Percentiles rank a stretch among this genome's conserved stretches.
phyloP scores from a whole-genome alignment of 2,888 invertebrate genomes.

The Meghimatium bilineatum region DNA sequence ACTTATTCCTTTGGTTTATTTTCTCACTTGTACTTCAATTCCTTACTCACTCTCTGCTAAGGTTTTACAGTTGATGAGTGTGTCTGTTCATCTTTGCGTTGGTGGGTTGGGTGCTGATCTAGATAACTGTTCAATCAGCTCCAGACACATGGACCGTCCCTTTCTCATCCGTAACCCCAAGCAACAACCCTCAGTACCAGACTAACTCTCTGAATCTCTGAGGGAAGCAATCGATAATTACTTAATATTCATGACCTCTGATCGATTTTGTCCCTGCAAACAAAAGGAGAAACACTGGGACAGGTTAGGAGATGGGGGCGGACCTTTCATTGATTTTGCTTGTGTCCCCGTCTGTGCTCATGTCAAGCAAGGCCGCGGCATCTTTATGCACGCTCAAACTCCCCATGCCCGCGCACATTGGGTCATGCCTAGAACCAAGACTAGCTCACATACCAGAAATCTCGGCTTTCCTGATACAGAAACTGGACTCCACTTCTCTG shows the following conservation, averaged over 20 bases:
- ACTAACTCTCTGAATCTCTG: not conserved
- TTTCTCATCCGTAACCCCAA: constrained; percentile 13
- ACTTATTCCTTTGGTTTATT: not conserved
- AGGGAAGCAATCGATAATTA: constrained; percentile 28
- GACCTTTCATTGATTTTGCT: constrained; percentile 33
- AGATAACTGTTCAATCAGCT: too few relatives aligned
- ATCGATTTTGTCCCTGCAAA: constrained; percentile 27
- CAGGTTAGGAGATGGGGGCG: constrained; percentile 21
- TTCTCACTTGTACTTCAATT: not conserved
- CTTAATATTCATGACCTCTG: constrained; percentile 43
- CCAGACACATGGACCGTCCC: constrained; percentile 17
- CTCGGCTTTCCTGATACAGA: not conserved
- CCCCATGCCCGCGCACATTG: not conserved
- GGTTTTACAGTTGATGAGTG: constrained; percentile 21
- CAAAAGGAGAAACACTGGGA: constrained; percentile 20
- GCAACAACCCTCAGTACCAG: constrained; percentile 22
- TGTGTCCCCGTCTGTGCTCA: not conserved
- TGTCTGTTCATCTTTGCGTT: constrained; percentile 20
- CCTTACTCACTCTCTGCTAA: not conserved
- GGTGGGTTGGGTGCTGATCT: not conserved
- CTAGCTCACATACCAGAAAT: not conserved
- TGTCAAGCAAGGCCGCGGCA: not conserved
- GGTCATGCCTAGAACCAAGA: not conserved
- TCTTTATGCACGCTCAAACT: not conserved
- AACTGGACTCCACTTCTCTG: not conserved